These are phyloP conservation scores for Clostera curtula DNA, from an alignment of 2,888 invertebrate species.

Conservation along the genomic window DNA sequence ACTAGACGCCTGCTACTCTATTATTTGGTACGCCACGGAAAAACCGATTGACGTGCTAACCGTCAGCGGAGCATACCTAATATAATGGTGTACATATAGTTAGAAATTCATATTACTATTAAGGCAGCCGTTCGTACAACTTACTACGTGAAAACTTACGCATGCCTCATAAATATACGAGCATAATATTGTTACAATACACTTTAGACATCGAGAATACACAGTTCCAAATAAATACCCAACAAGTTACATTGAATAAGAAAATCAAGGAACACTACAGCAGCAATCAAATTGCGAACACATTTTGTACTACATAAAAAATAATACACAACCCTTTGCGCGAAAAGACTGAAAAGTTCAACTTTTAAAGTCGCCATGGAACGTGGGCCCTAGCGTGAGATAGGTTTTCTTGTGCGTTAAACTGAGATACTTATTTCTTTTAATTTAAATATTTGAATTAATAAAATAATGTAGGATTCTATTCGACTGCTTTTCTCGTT, in stretches of 20 bases:
- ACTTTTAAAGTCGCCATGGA: conserved; percentile 64
- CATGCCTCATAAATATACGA: conserved; percentile 44
- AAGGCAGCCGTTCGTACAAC: conserved; percentile 58
- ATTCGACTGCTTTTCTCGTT: no score
- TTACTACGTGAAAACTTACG: conserved; percentile 46
- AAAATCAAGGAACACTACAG: conserved; percentile 72
- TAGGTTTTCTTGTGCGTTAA: no score
- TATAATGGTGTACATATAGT: conserved; percentile 45
- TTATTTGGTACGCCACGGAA: conserved; percentile 65
- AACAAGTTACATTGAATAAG: conserved; percentile 58
- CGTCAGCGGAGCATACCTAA: conserved; percentile 37
- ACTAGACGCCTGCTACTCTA: conserved; percentile 39
- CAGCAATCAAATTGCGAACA: conserved; percentile 75
- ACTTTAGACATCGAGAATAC: conserved; percentile 47
- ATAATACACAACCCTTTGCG: conserved; percentile 75
- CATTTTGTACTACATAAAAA: conserved; percentile 74
- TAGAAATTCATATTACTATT: conserved; percentile 51
- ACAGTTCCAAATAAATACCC: conserved; percentile 65
- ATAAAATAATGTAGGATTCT: no score
- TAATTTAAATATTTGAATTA: no score
- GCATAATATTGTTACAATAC: conserved; percentile 37
- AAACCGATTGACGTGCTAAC: conserved; percentile 21
- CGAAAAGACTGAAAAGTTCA: conserved; percentile 72
- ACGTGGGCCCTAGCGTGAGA: conserved; percentile 34
- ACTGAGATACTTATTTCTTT: no score